phyloP scores from a whole-genome alignment of 1,140 invertebrate genomes.

The Gerris buenoi region DNA sequence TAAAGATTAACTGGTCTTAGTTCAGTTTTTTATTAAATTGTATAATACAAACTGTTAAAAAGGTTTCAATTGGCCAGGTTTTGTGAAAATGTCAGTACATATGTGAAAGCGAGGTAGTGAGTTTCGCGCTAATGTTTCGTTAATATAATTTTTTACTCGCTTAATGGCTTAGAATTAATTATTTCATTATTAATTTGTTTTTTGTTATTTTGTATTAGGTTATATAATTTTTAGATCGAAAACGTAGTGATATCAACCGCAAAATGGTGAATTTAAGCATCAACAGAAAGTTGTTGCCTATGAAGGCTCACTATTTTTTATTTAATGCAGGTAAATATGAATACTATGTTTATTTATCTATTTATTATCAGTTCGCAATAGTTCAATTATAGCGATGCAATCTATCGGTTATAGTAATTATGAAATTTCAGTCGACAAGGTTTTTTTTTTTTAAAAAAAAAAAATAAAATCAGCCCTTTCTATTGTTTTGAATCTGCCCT shows the following conservation, averaged over 20 bases:
- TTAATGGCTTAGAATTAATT: neutral
- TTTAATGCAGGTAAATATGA: constrained; percentile 77
- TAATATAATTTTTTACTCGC: neutral
- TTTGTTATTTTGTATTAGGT: too few relatives aligned
- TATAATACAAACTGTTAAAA: too few relatives aligned
- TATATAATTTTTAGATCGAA: neutral
- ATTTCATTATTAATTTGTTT: neutral
- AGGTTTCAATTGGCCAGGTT: neutral
- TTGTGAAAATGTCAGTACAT: neutral
- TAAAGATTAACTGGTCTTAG: too few relatives aligned
- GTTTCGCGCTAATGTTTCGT: neutral
- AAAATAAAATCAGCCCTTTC: too few relatives aligned
- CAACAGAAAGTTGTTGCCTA: constrained; percentile 58
- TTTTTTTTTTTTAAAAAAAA: too few relatives aligned
- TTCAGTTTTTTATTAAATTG: too few relatives aligned
- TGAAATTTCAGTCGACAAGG: too few relatives aligned
- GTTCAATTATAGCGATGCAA: too few relatives aligned
- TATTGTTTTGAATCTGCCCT: too few relatives aligned
- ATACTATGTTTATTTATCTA: too few relatives aligned
- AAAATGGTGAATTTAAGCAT: constrained; percentile 30
- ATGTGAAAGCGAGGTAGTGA: neutral
- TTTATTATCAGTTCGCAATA: too few relatives aligned
- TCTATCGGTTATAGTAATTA: too few relatives aligned
- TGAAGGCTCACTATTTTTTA: constrained; percentile 77
- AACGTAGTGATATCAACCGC: neutral